Evolutionary conservation across 2,888 invertebrate species (phyloP).

Genomic region (Mayetiola destructor): DNA sequence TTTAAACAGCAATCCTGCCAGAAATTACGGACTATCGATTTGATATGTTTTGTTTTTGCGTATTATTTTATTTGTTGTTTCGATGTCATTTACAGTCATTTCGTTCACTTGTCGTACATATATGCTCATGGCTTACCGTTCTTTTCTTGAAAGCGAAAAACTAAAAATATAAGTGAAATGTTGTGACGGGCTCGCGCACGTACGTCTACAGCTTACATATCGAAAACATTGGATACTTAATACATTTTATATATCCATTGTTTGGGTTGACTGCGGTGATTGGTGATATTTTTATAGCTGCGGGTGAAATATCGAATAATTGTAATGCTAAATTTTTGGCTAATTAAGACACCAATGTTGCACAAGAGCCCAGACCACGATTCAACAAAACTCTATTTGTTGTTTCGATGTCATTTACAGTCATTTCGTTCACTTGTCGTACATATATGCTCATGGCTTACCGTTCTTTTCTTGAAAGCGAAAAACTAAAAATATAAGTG

Average conservation of each 20-base stretch:
- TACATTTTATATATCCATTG: too few relatives aligned
- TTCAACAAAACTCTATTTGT: too few relatives aligned
- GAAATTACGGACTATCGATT: slow-evolving; percentile 8
- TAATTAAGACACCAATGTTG: slow-evolving; percentile 11
- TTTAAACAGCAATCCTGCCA: slow-evolving; percentile 4
- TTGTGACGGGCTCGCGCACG: neutral
- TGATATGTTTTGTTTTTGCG: neutral
- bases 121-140: too few relatives aligned
- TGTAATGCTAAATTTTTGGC: slow-evolving; percentile 8
- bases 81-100: slow-evolving; percentile 1
- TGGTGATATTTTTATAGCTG: slow-evolving; percentile 9
- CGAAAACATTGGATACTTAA: neutral
- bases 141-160: neutral
- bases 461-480: too few relatives aligned
- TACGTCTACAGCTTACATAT: neutral
- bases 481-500: neutral
- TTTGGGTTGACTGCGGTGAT: too few relatives aligned
- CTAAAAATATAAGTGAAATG: neutral
- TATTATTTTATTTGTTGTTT: neutral
- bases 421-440: neutral
- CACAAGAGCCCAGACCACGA: too few relatives aligned
- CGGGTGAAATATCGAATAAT: slow-evolving; percentile 6
- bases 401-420: slow-evolving; percentile 1
- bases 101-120: neutral
- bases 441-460: neutral